Evolutionary conservation across 2,113 vertebrate species (phyloP).

Genomic region (Desmodus rotundus): DNA sequence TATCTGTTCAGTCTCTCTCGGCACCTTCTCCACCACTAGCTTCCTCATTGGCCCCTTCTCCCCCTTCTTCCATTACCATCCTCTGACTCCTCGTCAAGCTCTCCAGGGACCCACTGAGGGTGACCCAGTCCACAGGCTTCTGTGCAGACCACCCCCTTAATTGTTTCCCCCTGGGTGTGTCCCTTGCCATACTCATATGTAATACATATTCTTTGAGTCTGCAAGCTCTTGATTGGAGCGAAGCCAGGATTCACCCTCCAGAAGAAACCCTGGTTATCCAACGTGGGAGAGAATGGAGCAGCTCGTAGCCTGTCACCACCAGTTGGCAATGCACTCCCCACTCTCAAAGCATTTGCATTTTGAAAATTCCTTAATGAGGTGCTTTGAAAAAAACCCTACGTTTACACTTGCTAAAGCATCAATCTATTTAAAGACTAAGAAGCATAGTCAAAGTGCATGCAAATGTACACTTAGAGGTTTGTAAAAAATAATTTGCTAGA

Average conservation of each 20-base stretch:
- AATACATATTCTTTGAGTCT: not conserved
- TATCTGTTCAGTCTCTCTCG: not conserved
- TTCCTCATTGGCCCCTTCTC: not conserved
- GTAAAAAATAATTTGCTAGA: not conserved
- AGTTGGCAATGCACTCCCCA: not conserved
- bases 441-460: not conserved
- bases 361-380: not conserved
- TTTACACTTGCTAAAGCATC: conserved; percentile 20
- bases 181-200: not conserved
- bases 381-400: not conserved
- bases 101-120: not conserved
- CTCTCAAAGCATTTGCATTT: not conserved
- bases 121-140: not conserved
- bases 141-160: not conserved
- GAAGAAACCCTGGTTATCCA: not conserved
- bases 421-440: conserved; percentile 6
- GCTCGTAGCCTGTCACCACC: accelerated
- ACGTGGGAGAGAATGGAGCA: not conserved
- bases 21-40: not conserved
- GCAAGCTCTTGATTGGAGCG: not conserved
- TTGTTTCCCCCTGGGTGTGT: not conserved
- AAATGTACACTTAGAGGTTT: not conserved
- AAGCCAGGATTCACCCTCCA: not conserved
- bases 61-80: not conserved
- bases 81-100: not conserved